Percentiles rank a stretch among this genome's conserved stretches.
These are phyloP conservation scores for Motacilla alba DNA, from an alignment of 2,113 vertebrate species.

Conservation along the genomic window DNA sequence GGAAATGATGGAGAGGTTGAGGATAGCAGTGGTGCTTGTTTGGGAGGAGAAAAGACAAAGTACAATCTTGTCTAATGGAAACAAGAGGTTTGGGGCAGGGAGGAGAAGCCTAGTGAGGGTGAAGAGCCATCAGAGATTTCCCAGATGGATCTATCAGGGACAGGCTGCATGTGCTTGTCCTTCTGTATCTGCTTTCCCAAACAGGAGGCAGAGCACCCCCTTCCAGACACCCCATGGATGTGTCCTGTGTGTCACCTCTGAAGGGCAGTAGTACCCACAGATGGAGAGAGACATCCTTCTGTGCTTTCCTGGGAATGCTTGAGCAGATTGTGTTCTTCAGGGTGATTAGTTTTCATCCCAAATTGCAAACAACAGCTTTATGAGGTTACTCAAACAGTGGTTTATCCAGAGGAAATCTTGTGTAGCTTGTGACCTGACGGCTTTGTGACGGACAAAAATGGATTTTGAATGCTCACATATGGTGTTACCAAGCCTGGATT, in stretches of 20 bases:
- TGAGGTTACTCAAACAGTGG: not conserved
- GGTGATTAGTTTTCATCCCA: not conserved
- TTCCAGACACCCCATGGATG: rapidly evolving
- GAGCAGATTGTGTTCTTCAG: not conserved
- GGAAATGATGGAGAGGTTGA: not conserved
- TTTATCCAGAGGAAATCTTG: not conserved
- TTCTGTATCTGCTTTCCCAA: not conserved
- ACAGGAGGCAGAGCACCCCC: not conserved
- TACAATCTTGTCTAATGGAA: not conserved
- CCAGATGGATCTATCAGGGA: not conserved
- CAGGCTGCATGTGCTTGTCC: not conserved
- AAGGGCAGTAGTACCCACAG: not conserved
- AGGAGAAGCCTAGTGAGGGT: not conserved
- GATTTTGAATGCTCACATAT: not conserved
- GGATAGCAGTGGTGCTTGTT: not conserved
- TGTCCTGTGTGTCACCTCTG: not conserved
- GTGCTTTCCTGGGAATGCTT: not conserved
- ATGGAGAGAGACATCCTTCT: not conserved
- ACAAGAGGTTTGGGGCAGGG: not conserved
- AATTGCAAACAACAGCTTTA: constrained; percentile 1
- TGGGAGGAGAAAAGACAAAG: not conserved
- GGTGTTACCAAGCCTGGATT: not conserved
- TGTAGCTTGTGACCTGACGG: not conserved
- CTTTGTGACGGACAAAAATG: not conserved
- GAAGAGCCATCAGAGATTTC: not conserved